Conservation (phyloP, 2,113 vertebrate species). For the Podarcis cretensis region DNA sequence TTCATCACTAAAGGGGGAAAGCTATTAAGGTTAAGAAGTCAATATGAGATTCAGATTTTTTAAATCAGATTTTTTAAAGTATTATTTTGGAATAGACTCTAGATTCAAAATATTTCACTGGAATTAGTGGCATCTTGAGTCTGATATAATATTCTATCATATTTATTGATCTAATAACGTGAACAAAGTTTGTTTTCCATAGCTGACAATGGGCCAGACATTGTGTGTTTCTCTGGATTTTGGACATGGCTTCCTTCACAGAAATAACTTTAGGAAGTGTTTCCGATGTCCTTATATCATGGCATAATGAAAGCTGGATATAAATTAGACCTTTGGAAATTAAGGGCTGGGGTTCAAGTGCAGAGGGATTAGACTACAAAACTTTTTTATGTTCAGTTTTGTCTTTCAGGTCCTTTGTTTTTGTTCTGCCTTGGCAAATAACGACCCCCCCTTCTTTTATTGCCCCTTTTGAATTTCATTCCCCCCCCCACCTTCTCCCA, state of each 20-base stretch:
- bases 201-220: background rate
- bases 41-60: no score
- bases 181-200: background rate
- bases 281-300: background rate
- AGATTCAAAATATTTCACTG: background rate
- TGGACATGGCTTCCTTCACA: background rate
- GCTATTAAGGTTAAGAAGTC: no score
- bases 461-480: background rate
- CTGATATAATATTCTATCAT: background rate
- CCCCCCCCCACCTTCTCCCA: background rate
- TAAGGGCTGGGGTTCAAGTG: background rate
- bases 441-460: background rate
- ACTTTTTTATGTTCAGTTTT: background rate
- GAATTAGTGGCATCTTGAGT: background rate
- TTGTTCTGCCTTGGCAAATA: background rate
- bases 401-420: background rate
- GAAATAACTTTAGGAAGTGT: background rate
- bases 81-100: background rate
- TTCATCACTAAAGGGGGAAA: background rate
- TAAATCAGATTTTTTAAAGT: no score
- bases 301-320: background rate
- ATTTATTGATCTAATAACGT: background rate
- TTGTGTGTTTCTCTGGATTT: background rate
- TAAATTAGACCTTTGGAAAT: background rate
- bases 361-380: background rate